phyloP scores from a whole-genome alignment of 2,113 vertebrate genomes.

The Dicerorhinus sumatrensis region DNA sequence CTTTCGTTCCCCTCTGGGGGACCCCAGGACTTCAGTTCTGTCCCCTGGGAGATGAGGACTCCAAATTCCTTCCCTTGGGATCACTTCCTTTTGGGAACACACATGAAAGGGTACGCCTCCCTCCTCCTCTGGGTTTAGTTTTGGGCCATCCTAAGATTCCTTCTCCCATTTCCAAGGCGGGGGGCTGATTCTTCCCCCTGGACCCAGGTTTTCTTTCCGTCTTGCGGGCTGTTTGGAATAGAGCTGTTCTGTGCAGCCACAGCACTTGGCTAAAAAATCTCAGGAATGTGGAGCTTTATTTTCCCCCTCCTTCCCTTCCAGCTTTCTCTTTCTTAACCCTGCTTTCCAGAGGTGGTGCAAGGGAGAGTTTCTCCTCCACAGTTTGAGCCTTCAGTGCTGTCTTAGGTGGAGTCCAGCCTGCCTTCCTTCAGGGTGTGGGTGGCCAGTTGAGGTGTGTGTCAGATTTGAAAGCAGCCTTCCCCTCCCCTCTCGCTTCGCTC shows the following conservation, averaged over 20 bases:
- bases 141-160: not conserved
- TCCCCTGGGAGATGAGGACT: slow-evolving; percentile 27
- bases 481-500: slow-evolving; percentile 49
- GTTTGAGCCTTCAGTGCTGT: slow-evolving; percentile 61
- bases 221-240: slow-evolving; percentile 65
- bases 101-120: not conserved
- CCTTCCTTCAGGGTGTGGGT: not conserved
- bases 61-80: slow-evolving; percentile 55
- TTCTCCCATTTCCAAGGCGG: slow-evolving; percentile 6
- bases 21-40: not conserved
- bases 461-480: slow-evolving; percentile 44
- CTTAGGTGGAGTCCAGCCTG: not conserved
- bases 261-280: slow-evolving; percentile 85
- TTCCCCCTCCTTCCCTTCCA: slow-evolving; percentile 68
- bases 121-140: slow-evolving; percentile 10
- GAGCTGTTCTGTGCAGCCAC: slow-evolving; percentile 74
- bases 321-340: slow-evolving; percentile 75
- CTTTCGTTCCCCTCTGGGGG: not conserved
- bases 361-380: slow-evolving; percentile 29
- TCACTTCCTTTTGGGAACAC: slow-evolving; percentile 51
- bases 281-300: slow-evolving; percentile 86
- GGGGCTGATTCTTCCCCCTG: not conserved
- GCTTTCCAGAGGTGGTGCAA: slow-evolving; percentile 69
- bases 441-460: not conserved
- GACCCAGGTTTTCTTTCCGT: slow-evolving; percentile 62